Base-by-base conservation (phyloP, 2,113 vertebrate genomes). In the Eleginops maclovinus region DNA sequence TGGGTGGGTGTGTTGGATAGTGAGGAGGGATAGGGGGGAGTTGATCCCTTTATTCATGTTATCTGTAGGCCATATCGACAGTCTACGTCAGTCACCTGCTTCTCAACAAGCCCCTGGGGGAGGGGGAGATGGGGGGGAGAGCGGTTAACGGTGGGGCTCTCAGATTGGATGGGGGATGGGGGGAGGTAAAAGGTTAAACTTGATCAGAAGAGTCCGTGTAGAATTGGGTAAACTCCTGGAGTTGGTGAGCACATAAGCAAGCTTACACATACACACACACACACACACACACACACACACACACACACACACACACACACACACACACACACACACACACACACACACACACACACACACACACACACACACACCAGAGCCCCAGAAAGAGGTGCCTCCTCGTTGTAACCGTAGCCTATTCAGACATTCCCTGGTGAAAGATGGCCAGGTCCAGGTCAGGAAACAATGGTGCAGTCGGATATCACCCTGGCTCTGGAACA, bases 21-120 rank as follows among this genome's bases (percentile, higher is more conserved):
- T 60, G 54, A 58, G 55, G 58, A 83, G 90, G 47, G 85, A 89
- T 83, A 86, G 91, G 85, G 91, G 80, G 86, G 90, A 69, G 81
- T 72, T 79, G 89, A 68, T 77, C 69, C 47, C 74, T 91, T 86
- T 88, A 88, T 90, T 89, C 83, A 79, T 84, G 88, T 86, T 92
- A 93, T 93, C 92, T 93, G 79, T 85, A 81, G 79, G 84, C 83
- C 82, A 76, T 88, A 92, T 92, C 90, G 86, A 90, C 91, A 91
- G 87, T 72, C 86, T 79, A 72, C 87, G 89, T 91, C 91, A 89
- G 92, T 94, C 91, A 94, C 87, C 95, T 97, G 96, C 94, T 92
- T 94, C 93, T 94, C 88, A 75, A 22, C 21, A 26, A 66, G 91
- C 90, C 75, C 61, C 74, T 67, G 16, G 61, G 83, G 82, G 74